Percentiles rank a stretch among this genome's conserved stretches.
phyloP scores from a whole-genome alignment of 2,797 vertebrate genomes.

The Ciconia nigra region DNA sequence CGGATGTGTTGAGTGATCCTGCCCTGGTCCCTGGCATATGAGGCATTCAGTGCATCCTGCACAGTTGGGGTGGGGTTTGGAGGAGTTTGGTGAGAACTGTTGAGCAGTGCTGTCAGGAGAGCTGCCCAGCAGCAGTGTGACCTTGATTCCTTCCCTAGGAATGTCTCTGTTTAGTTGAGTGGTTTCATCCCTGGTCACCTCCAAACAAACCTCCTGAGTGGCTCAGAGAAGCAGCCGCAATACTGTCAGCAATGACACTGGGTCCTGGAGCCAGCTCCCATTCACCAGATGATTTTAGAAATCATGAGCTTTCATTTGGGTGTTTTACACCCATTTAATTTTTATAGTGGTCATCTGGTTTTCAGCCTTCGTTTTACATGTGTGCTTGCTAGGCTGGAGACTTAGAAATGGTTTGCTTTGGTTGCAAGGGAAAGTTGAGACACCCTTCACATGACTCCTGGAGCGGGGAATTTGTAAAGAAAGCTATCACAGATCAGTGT shows the following conservation, averaged over 20 bases:
- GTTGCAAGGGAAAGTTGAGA: background rate
- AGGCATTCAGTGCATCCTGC: background rate
- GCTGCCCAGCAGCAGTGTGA: fast-evolving
- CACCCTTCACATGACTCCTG: background rate
- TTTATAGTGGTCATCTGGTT: background rate
- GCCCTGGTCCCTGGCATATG: background rate
- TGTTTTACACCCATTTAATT: background rate
- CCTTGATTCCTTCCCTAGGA: background rate
- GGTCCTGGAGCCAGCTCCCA: background rate
- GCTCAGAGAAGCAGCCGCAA: background rate
- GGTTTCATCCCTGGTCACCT: background rate
- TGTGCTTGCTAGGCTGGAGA: background rate
- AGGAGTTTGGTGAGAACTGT: background rate
- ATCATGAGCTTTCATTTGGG: background rate
- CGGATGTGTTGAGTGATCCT: background rate
- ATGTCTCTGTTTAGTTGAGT: background rate
- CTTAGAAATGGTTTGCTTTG: background rate
- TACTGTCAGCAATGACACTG: background rate
- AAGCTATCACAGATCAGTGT: background rate
- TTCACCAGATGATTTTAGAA: background rate
- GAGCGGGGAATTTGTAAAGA: background rate
- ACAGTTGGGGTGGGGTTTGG: background rate
- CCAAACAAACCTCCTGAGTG: background rate
- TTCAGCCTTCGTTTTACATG: background rate
- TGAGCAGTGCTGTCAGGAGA: background rate